These are phyloP conservation scores for Rhabditoides inermis DNA, from an alignment of 2,888 invertebrate genomes.

Conservation along the genomic window DNA sequence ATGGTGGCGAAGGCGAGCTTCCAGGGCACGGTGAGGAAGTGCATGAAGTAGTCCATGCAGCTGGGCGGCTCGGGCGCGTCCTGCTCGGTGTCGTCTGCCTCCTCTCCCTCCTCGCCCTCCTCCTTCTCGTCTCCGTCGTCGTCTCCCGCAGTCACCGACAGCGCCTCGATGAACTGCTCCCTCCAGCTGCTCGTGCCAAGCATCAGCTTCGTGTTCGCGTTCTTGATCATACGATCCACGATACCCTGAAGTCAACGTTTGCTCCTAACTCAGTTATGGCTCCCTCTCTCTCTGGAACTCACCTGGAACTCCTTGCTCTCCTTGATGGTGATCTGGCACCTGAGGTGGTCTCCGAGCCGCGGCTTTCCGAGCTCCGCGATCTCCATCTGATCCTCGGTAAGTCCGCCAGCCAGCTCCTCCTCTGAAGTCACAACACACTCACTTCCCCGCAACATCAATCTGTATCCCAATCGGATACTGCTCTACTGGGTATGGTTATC, in stretches of 20 bases:
- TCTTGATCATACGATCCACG: conserved; percentile 95
- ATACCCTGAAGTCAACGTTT: conserved; percentile 37
- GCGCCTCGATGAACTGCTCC: conserved; percentile 92
- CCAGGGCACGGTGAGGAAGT: conserved; percentile 93
- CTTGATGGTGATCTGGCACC: conserved; percentile 80
- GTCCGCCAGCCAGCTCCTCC: conserved; percentile 15
- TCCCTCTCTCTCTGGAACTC: conserved; percentile 15
- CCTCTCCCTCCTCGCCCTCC: conserved; percentile 27
- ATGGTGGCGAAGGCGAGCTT: conserved; percentile 93
- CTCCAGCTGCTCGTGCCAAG: conserved; percentile 92
- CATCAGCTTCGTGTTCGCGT: conserved; percentile 86
- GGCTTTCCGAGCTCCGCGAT: conserved; percentile 72
- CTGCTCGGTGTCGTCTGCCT: conserved; percentile 45
- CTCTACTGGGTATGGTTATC: neutral
- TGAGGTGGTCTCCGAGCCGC: conserved; percentile 74
- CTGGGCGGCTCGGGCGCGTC: conserved; percentile 63
- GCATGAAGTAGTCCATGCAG: conserved; percentile 85
- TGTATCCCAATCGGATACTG: neutral
- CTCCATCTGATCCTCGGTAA: conserved; percentile 53
- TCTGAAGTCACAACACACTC: conserved; percentile 12
- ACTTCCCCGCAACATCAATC: neutral
- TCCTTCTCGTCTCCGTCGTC: conserved; percentile 46
- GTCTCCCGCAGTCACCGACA: conserved; percentile 72
- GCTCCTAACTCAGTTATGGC: neutral
- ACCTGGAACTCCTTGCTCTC: conserved; percentile 99